Evolutionary conservation across 2,113 vertebrate genomes (phyloP).

Genomic region (Megalops atlanticus): DNA sequence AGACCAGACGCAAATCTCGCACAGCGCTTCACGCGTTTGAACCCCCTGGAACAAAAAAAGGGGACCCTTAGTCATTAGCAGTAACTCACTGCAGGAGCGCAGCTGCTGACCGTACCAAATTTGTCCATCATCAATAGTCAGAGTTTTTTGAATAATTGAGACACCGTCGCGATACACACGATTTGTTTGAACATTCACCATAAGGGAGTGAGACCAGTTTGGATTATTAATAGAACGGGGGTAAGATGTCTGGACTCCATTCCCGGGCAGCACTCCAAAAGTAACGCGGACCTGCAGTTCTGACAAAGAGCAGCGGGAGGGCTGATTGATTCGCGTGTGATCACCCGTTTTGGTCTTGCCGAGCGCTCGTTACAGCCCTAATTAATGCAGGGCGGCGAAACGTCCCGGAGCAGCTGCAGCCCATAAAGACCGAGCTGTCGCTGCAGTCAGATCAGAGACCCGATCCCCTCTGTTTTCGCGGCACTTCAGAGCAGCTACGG

Average conservation of each 20-base stretch:
- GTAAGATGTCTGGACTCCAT: background rate
- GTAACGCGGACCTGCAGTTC: background rate
- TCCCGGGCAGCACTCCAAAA: slow-evolving; percentile 2
- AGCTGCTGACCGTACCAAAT: background rate
- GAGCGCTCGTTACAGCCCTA: background rate
- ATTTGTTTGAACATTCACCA: background rate
- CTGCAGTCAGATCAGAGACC: background rate
- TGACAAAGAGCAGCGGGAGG: slow-evolving; percentile 3
- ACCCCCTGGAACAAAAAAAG: background rate
- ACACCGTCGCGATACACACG: background rate
- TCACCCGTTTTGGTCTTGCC: background rate
- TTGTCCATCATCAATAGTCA: background rate
- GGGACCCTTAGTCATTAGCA: background rate
- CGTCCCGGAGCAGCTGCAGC: background rate
- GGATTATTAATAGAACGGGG: background rate
- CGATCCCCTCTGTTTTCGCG: background rate
- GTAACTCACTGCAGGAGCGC: background rate
- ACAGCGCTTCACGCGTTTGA: background rate
- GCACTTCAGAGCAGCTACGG: background rate
- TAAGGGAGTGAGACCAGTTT: background rate
- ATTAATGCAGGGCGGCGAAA: background rate
- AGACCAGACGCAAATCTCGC: background rate
- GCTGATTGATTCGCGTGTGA: background rate
- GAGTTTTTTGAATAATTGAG: background rate
- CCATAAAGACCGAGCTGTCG: background rate